Evolutionary conservation across 2,797 vertebrate genomes (phyloP).

Genomic region (Thalassophryne amazonica): DNA sequence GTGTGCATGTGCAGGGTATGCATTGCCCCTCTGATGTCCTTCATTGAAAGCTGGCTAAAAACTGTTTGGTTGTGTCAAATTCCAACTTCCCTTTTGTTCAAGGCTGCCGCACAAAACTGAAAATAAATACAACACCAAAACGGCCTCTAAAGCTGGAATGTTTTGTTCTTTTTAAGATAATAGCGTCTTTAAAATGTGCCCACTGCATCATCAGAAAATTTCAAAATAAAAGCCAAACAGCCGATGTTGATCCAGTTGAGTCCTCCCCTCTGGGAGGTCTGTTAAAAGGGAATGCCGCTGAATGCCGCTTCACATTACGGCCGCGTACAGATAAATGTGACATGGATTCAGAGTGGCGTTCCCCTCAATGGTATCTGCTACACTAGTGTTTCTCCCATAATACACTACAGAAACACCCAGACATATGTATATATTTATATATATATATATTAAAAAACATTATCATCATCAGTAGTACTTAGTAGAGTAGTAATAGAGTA

Average conservation of each 20-base stretch:
- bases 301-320: conserved; percentile 59
- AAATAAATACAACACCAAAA: neutral
- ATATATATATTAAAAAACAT: conserved; percentile 58
- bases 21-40: no score
- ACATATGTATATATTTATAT: conserved; percentile 71
- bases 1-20: no score
- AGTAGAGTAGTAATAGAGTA: conserved; percentile 81
- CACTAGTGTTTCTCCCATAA: conserved; percentile 80
- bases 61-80: no score
- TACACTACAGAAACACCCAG: conserved; percentile 78
- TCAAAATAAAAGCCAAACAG: conserved; percentile 57
- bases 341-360: conserved; percentile 43
- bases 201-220: conserved; percentile 21
- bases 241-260: conserved; percentile 43
- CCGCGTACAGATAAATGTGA: conserved; percentile 47
- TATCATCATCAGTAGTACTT: conserved; percentile 78
- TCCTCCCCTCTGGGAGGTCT: conserved; percentile 43
- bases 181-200: conserved; percentile 17
- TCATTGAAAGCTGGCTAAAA: no score
- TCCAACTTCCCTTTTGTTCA: no score
- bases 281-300: conserved; percentile 60
- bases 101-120: conserved; percentile 5
- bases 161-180: conserved; percentile 14
- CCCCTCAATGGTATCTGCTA: conserved; percentile 73
- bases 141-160: conserved; percentile 24